These are phyloP conservation scores for Therioaphis trifolii DNA, from an alignment of 2,888 invertebrate species.

Conservation along the genomic window DNA sequence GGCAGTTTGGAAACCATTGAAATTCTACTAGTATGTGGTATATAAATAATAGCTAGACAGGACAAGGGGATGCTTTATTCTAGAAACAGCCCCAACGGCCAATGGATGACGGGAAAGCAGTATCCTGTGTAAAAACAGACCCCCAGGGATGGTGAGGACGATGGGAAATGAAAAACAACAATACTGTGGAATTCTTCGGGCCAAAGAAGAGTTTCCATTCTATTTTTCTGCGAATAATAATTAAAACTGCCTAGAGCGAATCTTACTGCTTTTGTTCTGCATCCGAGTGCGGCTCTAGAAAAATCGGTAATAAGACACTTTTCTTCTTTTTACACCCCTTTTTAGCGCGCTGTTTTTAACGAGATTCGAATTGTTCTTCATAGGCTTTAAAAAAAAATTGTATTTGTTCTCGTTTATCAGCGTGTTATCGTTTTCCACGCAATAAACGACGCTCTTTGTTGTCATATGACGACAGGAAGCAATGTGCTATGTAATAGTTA, in stretches of 20 bases:
- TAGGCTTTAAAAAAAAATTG: constrained; percentile 20
- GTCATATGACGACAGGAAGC: constrained; percentile 28
- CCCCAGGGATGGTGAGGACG: background rate
- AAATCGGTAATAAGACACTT: constrained; percentile 49
- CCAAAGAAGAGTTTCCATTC: constrained; percentile 41
- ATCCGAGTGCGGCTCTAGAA: constrained; percentile 14
- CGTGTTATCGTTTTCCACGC: constrained; percentile 8
- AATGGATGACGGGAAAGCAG: constrained; percentile 29
- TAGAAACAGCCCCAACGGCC: constrained; percentile 13
- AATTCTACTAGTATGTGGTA: constrained; percentile 15
- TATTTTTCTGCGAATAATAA: constrained; percentile 47
- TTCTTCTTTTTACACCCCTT: constrained; percentile 23
- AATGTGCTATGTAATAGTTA: constrained; percentile 3
- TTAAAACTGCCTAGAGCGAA: constrained; percentile 50
- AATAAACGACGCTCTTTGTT: constrained; percentile 42
- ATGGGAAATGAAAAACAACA: constrained; percentile 50
- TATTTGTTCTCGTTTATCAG: constrained; percentile 44
- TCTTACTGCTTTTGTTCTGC: constrained; percentile 37
- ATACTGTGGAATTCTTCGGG: constrained; percentile 30
- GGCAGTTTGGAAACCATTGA: constrained; percentile 38
- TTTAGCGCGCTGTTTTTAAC: constrained; percentile 16
- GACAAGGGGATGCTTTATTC: constrained; percentile 42
- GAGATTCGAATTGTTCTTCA: constrained; percentile 40
- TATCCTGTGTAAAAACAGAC: constrained; percentile 13
- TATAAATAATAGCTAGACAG: constrained; percentile 41